Evolutionary conservation across 2,797 vertebrate species (phyloP).

Genomic region (Dermochelys coriacea): DNA sequence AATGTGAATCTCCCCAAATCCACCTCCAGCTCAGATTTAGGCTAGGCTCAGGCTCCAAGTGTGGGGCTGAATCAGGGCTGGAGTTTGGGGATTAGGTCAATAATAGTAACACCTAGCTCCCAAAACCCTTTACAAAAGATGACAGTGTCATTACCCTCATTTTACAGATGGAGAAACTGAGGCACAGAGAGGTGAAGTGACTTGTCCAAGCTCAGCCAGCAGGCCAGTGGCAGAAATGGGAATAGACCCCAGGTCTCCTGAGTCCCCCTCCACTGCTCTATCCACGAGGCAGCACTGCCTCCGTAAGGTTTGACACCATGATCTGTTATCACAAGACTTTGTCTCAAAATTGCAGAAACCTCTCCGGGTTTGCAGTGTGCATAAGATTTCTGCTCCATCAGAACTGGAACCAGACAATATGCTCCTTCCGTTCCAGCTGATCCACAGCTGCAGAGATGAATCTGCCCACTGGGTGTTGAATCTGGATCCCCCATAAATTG

Average conservation of each 20-base stretch:
- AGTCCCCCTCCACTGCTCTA: background rate
- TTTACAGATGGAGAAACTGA: background rate
- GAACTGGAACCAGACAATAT: background rate
- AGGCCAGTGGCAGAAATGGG: background rate
- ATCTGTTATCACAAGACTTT: background rate
- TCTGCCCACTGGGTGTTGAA: background rate
- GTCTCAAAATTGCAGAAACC: background rate
- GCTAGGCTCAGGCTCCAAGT: background rate
- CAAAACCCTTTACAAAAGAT: background rate
- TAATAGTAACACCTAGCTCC: background rate
- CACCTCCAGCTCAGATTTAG: background rate
- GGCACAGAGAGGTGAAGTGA: background rate
- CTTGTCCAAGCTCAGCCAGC: background rate
- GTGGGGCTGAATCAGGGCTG: background rate
- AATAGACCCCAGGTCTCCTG: background rate
- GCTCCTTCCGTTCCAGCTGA: background rate
- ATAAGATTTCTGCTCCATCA: background rate
- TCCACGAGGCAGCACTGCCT: background rate
- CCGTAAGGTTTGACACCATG: background rate
- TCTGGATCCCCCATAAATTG: background rate
- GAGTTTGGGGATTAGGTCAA: background rate
- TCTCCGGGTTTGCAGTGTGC: background rate
- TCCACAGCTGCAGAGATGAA: background rate
- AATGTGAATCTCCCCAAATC: background rate
- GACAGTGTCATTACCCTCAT: background rate